Evolutionary conservation across 2,797 vertebrate species (phyloP), one percentile per base, ranked within the genome.

Genomic region (Liparis tanakae): DNA sequence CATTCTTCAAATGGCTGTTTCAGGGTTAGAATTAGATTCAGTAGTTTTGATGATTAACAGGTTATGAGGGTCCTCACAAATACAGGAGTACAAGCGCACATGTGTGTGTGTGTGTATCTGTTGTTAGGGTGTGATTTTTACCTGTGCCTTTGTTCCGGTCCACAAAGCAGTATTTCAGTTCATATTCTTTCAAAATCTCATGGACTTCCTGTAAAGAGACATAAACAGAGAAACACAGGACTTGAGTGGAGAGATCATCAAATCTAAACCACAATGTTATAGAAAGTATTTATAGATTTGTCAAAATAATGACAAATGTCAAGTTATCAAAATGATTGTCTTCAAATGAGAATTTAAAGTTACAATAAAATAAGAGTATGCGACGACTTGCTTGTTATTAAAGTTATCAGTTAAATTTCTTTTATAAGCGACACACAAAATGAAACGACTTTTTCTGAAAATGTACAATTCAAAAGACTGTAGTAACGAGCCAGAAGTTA

Each of bases 81-180:
- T 54, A 71, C 13, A 63, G 46, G 4, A 44, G 41, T 46, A 64
- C 48, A 67, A 48, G 63, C 3, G 9, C 39, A 18, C 48, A 15
- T 50, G 55, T 77, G 12, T 50, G 55, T 77, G 12, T 39, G 37
- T 54, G 37, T 54, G 53, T 78, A 12, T 37, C 6, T 48, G 37
- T 44, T 36, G 14, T 59, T 20, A 13, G 20, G 20, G 22, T 36
- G 65, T 33, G 60, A 85, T 67, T 63, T 73, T 95, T 96, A 99
- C 98, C 98, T 95, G 97, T 99, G 91, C 96, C 96, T 94, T 99
- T 99, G 94, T 97, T 98, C 88, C 96, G 96, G 93, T 99, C 98
- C 94, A 99, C 97, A 36, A 99, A 99, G 91, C 98, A 99, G 71
- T 99, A 99, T 80, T 99, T 99, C 81, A 99, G 93, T 83, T 99